Percentiles rank a stretch among this genome's conserved stretches.
These are phyloP conservation scores for Chelonus insularis DNA, from an alignment of 1,140 invertebrate species.

Conservation along the genomic window DNA sequence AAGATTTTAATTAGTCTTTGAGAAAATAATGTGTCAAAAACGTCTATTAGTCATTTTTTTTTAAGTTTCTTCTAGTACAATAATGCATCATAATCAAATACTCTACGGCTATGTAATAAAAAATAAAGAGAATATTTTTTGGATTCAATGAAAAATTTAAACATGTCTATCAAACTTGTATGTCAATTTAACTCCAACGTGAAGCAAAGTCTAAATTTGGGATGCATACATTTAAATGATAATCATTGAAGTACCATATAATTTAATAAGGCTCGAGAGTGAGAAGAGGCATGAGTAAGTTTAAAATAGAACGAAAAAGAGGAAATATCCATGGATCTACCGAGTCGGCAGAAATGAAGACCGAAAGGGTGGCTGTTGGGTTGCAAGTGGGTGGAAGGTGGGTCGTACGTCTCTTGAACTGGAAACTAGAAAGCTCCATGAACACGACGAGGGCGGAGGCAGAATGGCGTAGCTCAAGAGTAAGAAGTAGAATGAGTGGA, in stretches of 20 bases:
- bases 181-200: too few relatives aligned
- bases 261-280: slow-evolving; percentile 8
- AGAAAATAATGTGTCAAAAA: too few relatives aligned
- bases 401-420: slow-evolving; percentile 22
- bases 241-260: slow-evolving; percentile 31
- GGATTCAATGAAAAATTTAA: too few relatives aligned
- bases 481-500: background rate
- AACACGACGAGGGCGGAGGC: slow-evolving; percentile 23
- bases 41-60: too few relatives aligned
- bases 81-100: too few relatives aligned
- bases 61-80: too few relatives aligned
- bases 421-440: slow-evolving; percentile 21
- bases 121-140: too few relatives aligned
- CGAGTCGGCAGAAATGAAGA: slow-evolving; percentile 23
- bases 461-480: slow-evolving; percentile 10
- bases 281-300: slow-evolving; percentile 1
- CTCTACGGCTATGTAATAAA: too few relatives aligned
- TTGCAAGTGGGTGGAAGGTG: slow-evolving; percentile 7
- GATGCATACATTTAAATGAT: slow-evolving; percentile 44
- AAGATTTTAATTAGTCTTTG: too few relatives aligned
- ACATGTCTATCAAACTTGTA: background rate
- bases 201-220: too few relatives aligned
- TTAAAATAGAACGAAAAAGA: slow-evolving; percentile 3
- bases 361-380: background rate
- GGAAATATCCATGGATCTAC: slow-evolving; percentile 9